Evolutionary conservation across 1,140 invertebrate species (phyloP), one percentile per base, ranked within the genome.

Genomic region (Cyclina sinensis): DNA sequence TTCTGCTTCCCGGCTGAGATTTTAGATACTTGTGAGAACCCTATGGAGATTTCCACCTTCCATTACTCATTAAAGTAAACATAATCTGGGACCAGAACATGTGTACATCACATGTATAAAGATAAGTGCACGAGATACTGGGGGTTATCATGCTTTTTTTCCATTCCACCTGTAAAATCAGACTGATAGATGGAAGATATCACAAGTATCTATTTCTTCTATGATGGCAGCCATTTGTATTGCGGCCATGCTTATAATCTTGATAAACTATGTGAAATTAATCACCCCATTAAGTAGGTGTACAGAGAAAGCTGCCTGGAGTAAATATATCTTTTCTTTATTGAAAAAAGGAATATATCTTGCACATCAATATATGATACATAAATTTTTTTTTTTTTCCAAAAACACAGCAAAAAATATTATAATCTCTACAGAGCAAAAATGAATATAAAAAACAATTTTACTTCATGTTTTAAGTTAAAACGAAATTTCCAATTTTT

Each of bases 161-260:
- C n/a, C 65, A 16, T 48, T 30, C 73, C 73, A 76, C 73, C 43
- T 76, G 39, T 76, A 76, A 76, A 27, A 37, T 76, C 32, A 37
- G 12, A 11, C n/a, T 48, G 73, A 76, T 76, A 51, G 32, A 46
- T 48, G 5, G 39, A 4, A 46, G 73, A 76, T 76, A 48, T 76
- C 46, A 14, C 32, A 51, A 27, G 73, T 48, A 76, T n/a, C 39
- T 43, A 76, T 48, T 76, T n/a, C 27, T 35, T 12, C 5, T 27
- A 39, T 76, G 43, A 48, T 5, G 27, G 9, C 9, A 43, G 4
- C 70, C 70, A 43, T 73, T 68, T 68, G 62, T 68, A 68, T 27
- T 30, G 4, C 37, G 2, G 18, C n/a, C 70, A 5, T 12, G 70
- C 39, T 70, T 35, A 11, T 5, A 70, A n/a, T 24, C 14, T 73